A percentile compares a stretch with the other conserved stretches of the same genome.
Evolutionary conservation across 2,888 invertebrate species (phyloP).

Genomic region (Mantis religiosa): DNA sequence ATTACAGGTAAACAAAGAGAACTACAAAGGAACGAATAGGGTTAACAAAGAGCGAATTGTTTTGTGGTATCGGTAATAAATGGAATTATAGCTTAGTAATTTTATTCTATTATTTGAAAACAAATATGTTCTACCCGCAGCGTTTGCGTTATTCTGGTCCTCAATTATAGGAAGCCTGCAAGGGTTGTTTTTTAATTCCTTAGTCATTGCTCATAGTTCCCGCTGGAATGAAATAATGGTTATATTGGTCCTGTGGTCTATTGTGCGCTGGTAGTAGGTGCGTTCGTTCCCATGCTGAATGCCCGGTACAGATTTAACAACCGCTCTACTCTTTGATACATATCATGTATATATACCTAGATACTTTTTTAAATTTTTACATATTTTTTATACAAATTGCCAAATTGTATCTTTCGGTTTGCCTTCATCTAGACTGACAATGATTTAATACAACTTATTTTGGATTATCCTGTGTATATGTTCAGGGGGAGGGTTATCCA

Average conservation of each 20-base stretch:
- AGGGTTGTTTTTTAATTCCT: not conserved
- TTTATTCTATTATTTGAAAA: not conserved
- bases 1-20: not conserved
- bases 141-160: not conserved
- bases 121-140: not conserved
- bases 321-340: too few relatives aligned
- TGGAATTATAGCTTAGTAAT: not conserved
- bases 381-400: too few relatives aligned
- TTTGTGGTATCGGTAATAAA: not conserved
- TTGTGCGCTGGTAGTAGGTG: not conserved
- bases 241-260: not conserved
- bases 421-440: too few relatives aligned
- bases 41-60: not conserved
- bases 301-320: too few relatives aligned
- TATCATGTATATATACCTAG: too few relatives aligned
- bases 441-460: too few relatives aligned
- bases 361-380: too few relatives aligned
- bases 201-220: not conserved
- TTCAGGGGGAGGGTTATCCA: too few relatives aligned
- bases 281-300: not conserved
- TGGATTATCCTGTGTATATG: too few relatives aligned
- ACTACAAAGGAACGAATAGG: not conserved
- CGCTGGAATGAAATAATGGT: not conserved
- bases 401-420: too few relatives aligned
- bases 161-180: not conserved